phyloP scores from a whole-genome alignment of 2,113 vertebrate genomes.

The Parus major region DNA sequence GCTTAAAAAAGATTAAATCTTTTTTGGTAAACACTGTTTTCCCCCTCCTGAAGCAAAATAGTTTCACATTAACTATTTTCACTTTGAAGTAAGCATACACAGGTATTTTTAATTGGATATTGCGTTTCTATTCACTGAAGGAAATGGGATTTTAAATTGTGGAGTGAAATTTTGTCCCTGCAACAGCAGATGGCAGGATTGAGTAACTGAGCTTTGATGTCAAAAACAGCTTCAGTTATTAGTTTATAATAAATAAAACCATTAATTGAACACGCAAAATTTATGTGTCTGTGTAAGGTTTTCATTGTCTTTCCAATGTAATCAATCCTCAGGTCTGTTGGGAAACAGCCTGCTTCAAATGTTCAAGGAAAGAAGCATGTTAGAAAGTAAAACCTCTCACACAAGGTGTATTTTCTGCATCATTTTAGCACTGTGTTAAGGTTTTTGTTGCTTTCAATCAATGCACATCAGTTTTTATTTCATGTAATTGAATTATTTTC shows the following conservation, averaged over 20 bases:
- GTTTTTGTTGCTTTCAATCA: background rate
- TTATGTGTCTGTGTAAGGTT: background rate
- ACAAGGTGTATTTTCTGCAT: fast-evolving
- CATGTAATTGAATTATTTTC: background rate
- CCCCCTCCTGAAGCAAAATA: background rate
- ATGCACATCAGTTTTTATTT: background rate
- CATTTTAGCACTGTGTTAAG: background rate
- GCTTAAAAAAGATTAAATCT: background rate
- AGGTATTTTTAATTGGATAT: background rate
- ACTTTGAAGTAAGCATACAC: background rate
- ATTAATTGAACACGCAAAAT: background rate
- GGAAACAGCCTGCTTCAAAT: background rate
- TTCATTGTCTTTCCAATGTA: background rate
- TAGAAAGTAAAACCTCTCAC: background rate
- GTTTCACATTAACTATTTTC: background rate
- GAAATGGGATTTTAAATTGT: background rate
- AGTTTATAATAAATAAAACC: background rate
- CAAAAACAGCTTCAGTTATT: background rate
- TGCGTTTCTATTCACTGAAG: background rate
- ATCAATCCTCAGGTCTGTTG: background rate
- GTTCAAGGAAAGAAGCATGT: background rate
- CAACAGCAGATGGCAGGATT: conserved; percentile 61
- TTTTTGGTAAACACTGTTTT: background rate
- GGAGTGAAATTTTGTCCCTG: background rate
- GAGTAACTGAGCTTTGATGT: background rate